Evolutionary conservation across 1,140 invertebrate species (phyloP).

Genomic region (Tetramorium alpestre): DNA sequence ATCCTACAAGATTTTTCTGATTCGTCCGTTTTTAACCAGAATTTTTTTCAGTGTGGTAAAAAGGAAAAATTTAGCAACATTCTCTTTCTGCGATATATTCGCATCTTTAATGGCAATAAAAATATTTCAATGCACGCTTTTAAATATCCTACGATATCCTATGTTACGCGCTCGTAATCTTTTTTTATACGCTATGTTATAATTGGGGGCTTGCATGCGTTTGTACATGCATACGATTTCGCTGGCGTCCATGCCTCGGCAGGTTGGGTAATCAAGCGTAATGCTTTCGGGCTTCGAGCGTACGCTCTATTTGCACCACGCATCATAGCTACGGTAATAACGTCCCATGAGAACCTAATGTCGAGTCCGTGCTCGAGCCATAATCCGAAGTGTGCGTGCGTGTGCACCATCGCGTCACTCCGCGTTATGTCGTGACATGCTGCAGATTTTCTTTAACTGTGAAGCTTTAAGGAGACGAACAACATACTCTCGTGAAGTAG

Average conservation of each 20-base stretch:
- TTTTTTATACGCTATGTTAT: not conserved
- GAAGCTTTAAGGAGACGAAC: conserved; percentile 7
- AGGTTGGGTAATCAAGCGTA: conserved; percentile 82
- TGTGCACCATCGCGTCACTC: conserved; percentile 18
- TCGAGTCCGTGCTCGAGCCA: conserved; percentile 61
- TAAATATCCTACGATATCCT: not conserved
- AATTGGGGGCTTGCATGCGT: conserved; percentile 12
- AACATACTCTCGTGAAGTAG: not conserved
- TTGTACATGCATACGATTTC: conserved; percentile 17
- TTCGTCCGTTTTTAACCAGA: too few relatives aligned
- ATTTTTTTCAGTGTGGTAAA: too few relatives aligned
- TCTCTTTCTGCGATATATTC: not conserved
- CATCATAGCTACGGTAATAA: conserved; percentile 83
- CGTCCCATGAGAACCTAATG: conserved; percentile 81
- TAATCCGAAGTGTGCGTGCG: conserved; percentile 77
- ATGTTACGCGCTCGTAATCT: not conserved
- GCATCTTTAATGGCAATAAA: not conserved
- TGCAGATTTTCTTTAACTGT: conserved; percentile 32
- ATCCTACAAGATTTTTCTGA: too few relatives aligned
- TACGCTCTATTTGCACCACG: conserved; percentile 80
- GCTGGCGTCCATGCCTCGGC: conserved; percentile 71
- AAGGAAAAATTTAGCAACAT: not conserved
- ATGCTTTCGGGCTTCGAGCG: conserved; percentile 81
- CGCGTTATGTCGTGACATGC: not conserved
- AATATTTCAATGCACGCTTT: not conserved